Base-by-base conservation (phyloP, 2,797 vertebrate genomes). In the Siniperca obscura region DNA sequence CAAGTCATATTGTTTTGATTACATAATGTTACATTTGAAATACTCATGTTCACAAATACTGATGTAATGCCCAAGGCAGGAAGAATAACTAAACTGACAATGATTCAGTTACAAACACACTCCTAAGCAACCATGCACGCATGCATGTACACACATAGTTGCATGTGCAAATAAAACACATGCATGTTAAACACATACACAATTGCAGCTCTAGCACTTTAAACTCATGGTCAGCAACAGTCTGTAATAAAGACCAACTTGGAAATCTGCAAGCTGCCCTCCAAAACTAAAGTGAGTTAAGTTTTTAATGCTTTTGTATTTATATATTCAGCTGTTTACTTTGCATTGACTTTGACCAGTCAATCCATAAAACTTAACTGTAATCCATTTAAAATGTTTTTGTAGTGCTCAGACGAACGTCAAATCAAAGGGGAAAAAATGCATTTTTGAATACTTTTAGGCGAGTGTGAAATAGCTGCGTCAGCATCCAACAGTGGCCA, bases 401-500 rank as follows among this genome's bases (percentile, higher is more conserved):
- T 67, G 73, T 72, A 8, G 16, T 55, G 56, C 53, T 67, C 30
- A 50, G 36, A 70, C n/a, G 9, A 60, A 30, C 25, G 65, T 60
- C 7, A n/a, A 30, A 61, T 50, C 17, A 52, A 52, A 9, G 1
- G 48, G 13, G 48, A 11, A 46, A 30, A 59, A 50, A 40, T 30
- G 14, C 4, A 13, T 19, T 62, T 77, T 42, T 70, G n/a, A 44
- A 71, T 55, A 44, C 56, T 78, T 65, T 55, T 1, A 69, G 66
- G 48, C 4, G 4, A 46, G 38, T 70, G n/a, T 40, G 57, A 78
- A 84, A 88, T 14, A 57, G 68, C 30, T 78, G 78, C 82, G 84
- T 86, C 77, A 83, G 81, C 79, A 82, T 27, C 59, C 12, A 53
- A 34, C 48, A n/a, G 27, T 14, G 34, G 76, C 62, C 69, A 78